These are phyloP conservation scores for Anastrepha ludens DNA, from an alignment of 1,140 invertebrate genomes.

Conservation along the genomic window DNA sequence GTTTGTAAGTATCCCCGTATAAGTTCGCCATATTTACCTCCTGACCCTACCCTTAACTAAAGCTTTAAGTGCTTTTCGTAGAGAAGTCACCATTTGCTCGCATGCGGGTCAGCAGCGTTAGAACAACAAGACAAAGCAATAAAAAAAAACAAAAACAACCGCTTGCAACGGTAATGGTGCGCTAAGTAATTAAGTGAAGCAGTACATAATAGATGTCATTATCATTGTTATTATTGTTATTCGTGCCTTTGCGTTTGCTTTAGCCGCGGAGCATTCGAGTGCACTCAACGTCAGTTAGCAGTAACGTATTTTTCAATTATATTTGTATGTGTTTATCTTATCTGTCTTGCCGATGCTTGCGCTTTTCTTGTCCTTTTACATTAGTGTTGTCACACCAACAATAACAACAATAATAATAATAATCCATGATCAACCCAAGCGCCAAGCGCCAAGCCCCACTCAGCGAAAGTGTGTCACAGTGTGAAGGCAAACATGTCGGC, in stretches of 20 bases:
- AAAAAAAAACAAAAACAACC: too few relatives aligned
- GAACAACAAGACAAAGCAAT: too few relatives aligned
- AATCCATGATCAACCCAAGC: neutral
- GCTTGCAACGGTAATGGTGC: neutral
- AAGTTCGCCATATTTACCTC: too few relatives aligned
- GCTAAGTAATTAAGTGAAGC: neutral
- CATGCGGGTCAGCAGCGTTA: too few relatives aligned
- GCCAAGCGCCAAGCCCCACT: neutral
- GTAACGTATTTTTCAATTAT: neutral
- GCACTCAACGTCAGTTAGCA: neutral
- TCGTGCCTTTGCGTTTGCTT: neutral
- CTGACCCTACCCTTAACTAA: too few relatives aligned
- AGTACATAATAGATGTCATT: neutral
- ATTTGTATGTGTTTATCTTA: neutral
- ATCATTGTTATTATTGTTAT: neutral
- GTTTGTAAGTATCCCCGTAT: too few relatives aligned
- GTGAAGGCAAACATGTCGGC: conserved; percentile 32
- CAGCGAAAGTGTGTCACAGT: conserved; percentile 44
- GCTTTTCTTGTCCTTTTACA: conserved; percentile 20
- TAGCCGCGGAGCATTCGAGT: neutral
- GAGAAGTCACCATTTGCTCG: too few relatives aligned
- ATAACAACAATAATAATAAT: neutral
- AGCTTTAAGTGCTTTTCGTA: too few relatives aligned
- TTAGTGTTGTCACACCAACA: neutral
- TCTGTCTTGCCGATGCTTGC: neutral